Conservation (phyloP, 1,140 invertebrate species). For the Nephotettix cincticeps region DNA sequence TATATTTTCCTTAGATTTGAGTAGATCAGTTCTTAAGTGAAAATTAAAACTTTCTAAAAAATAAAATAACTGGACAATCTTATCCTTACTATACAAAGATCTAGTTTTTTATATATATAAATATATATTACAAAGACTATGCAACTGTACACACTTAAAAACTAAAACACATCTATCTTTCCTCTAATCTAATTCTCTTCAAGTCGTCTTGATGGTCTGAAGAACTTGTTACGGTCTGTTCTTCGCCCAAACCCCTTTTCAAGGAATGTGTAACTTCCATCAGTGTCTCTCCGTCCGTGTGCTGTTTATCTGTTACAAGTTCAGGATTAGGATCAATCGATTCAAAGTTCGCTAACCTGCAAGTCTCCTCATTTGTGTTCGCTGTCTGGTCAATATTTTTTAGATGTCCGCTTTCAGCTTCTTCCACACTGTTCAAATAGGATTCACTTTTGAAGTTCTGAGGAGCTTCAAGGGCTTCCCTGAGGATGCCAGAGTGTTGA, state of each 20-base stretch:
- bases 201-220: neutral
- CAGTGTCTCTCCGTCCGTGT: neutral
- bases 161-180: neutral
- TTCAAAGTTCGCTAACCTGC: no score
- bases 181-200: neutral
- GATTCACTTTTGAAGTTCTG: neutral
- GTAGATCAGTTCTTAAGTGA: neutral
- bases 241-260: constrained; percentile 17
- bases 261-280: constrained; percentile 2
- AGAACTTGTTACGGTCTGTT: neutral
- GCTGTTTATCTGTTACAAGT: no score
- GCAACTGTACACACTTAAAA: neutral
- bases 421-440: neutral
- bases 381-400: no score
- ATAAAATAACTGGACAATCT: neutral
- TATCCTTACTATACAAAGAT: no score
- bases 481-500: neutral
- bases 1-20: neutral
- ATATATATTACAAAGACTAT: neutral
- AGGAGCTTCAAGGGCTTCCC: constrained; percentile 4
- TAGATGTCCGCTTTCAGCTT: neutral
- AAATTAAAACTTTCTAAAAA: neutral
- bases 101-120: no score
- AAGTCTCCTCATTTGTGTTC: no score
- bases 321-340: no score